A percentile compares a stretch with the other conserved stretches of the same genome.
phyloP scores from a whole-genome alignment of 2,888 invertebrate species.

The Acanthosepion pharaonis region DNA sequence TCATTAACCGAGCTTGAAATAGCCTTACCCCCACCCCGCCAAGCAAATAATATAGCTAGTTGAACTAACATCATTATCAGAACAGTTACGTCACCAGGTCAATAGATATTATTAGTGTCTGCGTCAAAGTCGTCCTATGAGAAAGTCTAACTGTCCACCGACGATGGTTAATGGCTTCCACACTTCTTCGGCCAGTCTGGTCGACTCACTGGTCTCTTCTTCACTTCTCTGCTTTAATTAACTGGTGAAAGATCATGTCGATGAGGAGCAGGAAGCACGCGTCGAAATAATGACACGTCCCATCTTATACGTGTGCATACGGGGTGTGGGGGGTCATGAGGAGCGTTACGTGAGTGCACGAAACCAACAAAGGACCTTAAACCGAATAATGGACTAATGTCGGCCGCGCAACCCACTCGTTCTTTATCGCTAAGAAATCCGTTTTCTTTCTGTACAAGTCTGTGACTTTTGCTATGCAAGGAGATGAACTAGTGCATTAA shows the following conservation, averaged over 20 bases:
- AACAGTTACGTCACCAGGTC: background rate
- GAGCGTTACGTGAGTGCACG: background rate
- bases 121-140: background rate
- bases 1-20: too few relatives aligned
- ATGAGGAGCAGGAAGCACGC: too few relatives aligned
- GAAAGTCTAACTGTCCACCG: background rate
- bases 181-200: background rate
- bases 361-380: background rate
- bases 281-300: too few relatives aligned
- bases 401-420: background rate
- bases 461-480: background rate
- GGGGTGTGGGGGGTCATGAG: fast-evolving
- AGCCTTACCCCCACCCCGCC: too few relatives aligned
- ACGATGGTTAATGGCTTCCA: background rate
- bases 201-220: background rate
- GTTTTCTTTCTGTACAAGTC: background rate
- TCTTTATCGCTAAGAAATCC: background rate
- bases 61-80: background rate
- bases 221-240: too few relatives aligned
- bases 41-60: background rate
- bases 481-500: background rate
- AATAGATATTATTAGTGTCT: background rate
- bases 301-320: background rate
- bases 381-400: background rate
- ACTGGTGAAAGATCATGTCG: too few relatives aligned